phyloP scores from a whole-genome alignment of 2,113 vertebrate genomes.

The Hemiscyllium ocellatum region DNA sequence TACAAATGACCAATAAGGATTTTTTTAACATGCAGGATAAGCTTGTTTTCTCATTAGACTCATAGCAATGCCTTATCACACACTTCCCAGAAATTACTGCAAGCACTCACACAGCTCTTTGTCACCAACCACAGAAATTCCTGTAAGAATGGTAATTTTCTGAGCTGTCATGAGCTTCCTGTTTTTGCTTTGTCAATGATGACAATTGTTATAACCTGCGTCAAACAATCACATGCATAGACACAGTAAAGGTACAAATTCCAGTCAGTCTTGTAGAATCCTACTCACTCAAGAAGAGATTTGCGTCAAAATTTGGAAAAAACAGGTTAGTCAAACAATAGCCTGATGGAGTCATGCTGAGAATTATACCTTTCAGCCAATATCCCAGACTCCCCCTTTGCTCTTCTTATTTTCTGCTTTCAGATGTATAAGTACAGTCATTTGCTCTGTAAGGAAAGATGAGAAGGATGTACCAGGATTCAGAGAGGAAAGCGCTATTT shows the following conservation, averaged over 20 bases:
- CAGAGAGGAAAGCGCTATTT: too few relatives aligned
- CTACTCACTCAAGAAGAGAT: not conserved
- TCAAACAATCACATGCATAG: not conserved
- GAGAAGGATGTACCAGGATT: too few relatives aligned
- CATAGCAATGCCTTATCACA: not conserved
- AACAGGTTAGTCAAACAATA: not conserved
- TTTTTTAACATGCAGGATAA: not conserved
- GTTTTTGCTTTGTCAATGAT: not conserved
- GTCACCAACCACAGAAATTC: constrained; percentile 8
- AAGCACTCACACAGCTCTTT: not conserved
- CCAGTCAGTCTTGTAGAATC: not conserved
- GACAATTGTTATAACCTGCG: not conserved
- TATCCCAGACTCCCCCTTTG: too few relatives aligned
- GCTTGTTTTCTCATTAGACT: not conserved
- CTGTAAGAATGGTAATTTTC: not conserved
- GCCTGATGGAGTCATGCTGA: not conserved
- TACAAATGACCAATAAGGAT: not conserved
- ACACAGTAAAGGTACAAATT: not conserved
- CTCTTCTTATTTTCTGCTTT: too few relatives aligned
- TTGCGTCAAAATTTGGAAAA: not conserved
- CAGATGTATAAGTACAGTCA: too few relatives aligned
- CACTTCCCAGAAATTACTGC: not conserved
- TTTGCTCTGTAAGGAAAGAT: too few relatives aligned
- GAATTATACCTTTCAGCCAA: not conserved
- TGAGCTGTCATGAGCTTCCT: constrained; percentile 1